phyloP scores from a whole-genome alignment of 2,797 vertebrate species.

The Dermochelys coriacea region DNA sequence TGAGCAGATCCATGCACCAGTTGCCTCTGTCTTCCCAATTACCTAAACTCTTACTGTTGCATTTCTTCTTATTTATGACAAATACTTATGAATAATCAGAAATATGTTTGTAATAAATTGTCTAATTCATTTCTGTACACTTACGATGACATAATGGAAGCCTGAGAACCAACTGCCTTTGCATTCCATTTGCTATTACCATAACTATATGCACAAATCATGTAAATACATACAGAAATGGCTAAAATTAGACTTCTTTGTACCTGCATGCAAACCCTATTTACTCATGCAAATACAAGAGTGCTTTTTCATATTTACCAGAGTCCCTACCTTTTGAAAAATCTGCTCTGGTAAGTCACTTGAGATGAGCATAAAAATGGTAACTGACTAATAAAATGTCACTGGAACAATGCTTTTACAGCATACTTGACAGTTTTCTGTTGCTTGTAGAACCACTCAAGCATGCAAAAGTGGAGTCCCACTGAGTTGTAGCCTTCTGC shows the following conservation, averaged over 20 bases:
- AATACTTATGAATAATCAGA: not conserved
- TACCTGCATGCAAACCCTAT: not conserved
- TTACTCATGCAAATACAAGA: not conserved
- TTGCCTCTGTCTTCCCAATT: not conserved
- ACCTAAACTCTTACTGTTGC: not conserved
- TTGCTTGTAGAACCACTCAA: not conserved
- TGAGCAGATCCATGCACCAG: not conserved
- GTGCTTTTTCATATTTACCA: not conserved
- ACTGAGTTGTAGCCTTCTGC: not conserved
- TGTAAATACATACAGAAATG: not conserved
- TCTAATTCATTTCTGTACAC: not conserved
- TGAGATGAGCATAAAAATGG: not conserved
- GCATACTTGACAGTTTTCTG: not conserved
- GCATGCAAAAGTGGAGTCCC: not conserved
- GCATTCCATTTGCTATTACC: not conserved
- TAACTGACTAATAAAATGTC: not conserved
- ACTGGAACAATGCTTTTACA: not conserved
- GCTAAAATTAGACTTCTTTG: not conserved
- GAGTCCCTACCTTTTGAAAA: not conserved
- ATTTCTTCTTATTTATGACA: not conserved
- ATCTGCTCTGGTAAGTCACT: not conserved
- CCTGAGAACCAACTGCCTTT: not conserved
- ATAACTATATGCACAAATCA: not conserved
- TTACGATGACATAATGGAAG: not conserved
- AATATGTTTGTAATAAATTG: not conserved